Evolutionary conservation across 2,797 vertebrate species (phyloP).

Genomic region (Platalea minor): DNA sequence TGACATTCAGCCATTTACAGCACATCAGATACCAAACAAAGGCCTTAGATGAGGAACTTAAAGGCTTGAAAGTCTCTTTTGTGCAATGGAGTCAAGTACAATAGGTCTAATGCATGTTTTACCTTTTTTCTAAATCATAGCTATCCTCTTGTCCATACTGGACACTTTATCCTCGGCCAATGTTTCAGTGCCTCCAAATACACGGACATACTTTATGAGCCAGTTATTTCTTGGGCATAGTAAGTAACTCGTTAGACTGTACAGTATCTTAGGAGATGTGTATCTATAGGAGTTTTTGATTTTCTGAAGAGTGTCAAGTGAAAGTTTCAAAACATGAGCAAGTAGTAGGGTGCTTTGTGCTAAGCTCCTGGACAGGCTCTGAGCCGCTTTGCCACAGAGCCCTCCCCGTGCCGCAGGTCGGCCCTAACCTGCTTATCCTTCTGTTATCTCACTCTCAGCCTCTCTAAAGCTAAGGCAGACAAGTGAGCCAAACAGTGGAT

Average conservation of each 20-base stretch:
- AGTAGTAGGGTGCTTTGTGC: not conserved
- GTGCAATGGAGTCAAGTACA: not conserved
- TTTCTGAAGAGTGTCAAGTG: not conserved
- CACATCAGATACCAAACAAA: not conserved
- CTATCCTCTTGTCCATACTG: not conserved
- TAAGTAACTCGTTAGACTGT: not conserved
- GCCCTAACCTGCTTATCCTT: not conserved
- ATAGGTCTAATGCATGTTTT: not conserved
- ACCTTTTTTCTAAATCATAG: not conserved
- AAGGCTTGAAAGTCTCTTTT: not conserved
- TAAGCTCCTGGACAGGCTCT: not conserved
- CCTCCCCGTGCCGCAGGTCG: fast-evolving
- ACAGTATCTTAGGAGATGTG: not conserved
- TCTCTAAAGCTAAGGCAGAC: not conserved
- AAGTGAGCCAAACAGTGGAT: fast-evolving
- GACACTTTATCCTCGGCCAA: not conserved
- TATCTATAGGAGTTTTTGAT: not conserved
- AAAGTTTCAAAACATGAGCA: fast-evolving
- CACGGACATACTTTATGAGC: not conserved
- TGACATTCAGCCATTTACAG: not conserved
- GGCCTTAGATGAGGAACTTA: not conserved
- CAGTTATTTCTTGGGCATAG: not conserved
- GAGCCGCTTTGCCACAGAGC: not conserved
- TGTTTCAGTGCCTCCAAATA: not conserved
- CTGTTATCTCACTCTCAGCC: not conserved